Percentiles rank a stretch among this genome's conserved stretches.
phyloP scores from a whole-genome alignment of 2,797 vertebrate species.

The Liparis tanakae region DNA sequence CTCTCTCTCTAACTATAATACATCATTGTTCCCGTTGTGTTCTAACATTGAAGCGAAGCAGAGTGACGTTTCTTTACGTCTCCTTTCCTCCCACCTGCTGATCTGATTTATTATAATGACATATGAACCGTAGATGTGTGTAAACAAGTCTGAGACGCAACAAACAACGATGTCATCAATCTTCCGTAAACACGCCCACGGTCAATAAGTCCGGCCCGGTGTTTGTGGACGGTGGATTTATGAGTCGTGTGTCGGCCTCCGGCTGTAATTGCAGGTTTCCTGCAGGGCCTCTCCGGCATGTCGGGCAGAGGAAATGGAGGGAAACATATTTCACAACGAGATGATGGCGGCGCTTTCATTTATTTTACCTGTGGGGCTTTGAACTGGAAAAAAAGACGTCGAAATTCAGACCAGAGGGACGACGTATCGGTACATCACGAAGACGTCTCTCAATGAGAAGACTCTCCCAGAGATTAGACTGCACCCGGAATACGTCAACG shows the following conservation, averaged over 20 bases:
- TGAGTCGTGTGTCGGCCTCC: slow-evolving; percentile 6
- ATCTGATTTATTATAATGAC: slow-evolving; percentile 38
- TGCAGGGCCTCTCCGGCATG: background rate
- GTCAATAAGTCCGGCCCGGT: background rate
- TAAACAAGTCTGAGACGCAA: slow-evolving; percentile 38
- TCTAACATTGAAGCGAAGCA: no score
- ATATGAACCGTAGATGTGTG: slow-evolving; percentile 6
- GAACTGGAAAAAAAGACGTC: background rate
- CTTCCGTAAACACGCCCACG: slow-evolving; percentile 23
- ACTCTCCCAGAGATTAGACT: background rate
- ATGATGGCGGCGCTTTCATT: background rate
- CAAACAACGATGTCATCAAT: slow-evolving; percentile 16
- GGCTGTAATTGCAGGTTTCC: slow-evolving; percentile 1
- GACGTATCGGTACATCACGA: background rate
- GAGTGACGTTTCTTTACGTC: no score
- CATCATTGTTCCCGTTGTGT: no score
- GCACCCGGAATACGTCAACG: background rate
- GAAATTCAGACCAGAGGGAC: background rate
- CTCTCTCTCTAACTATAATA: no score
- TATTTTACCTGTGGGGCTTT: background rate
- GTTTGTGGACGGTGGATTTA: slow-evolving; percentile 25
- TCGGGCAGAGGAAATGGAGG: background rate
- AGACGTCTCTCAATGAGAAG: background rate
- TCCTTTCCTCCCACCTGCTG: slow-evolving; percentile 10
- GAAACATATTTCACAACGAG: slow-evolving; percentile 2